phyloP scores from a whole-genome alignment of 2,113 vertebrate species.

The Tachysurus fulvidraco region DNA sequence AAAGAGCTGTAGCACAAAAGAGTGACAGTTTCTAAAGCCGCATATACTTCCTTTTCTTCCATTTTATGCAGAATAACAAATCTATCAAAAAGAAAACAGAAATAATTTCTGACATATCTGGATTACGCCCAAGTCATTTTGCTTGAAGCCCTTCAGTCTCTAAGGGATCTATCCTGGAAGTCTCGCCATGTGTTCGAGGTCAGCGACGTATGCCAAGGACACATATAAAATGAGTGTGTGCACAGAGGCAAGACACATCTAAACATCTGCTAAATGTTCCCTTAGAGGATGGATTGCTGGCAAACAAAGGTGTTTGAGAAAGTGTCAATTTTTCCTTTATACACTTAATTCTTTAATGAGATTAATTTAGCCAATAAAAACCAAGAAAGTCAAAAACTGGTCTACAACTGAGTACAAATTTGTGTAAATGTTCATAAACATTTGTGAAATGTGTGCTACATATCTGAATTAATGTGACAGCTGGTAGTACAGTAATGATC shows the following conservation, averaged over 20 bases:
- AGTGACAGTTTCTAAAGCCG: background rate
- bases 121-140: conserved; percentile 25
- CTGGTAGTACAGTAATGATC: background rate
- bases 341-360: background rate
- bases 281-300: conserved; percentile 3
- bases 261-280: conserved; percentile 50
- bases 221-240: conserved; percentile 48
- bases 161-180: conserved; percentile 44
- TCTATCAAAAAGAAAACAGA: conserved; percentile 31
- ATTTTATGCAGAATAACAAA: conserved; percentile 39
- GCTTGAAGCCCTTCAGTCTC: background rate
- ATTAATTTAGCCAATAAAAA: background rate
- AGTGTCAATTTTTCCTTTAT: background rate
- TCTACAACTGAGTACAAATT: background rate
- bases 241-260: conserved; percentile 47
- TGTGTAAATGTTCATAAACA: background rate
- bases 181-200: conserved; percentile 42
- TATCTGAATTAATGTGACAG: background rate
- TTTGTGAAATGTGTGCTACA: background rate
- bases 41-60: too few relatives aligned
- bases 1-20: conserved; percentile 12
- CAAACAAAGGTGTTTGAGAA: conserved; percentile 4
- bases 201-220: conserved; percentile 38
- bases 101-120: conserved; percentile 35
- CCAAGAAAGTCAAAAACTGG: background rate